Base-by-base conservation (phyloP, 2,888 invertebrate species). In the Drosophila limbata region DNA sequence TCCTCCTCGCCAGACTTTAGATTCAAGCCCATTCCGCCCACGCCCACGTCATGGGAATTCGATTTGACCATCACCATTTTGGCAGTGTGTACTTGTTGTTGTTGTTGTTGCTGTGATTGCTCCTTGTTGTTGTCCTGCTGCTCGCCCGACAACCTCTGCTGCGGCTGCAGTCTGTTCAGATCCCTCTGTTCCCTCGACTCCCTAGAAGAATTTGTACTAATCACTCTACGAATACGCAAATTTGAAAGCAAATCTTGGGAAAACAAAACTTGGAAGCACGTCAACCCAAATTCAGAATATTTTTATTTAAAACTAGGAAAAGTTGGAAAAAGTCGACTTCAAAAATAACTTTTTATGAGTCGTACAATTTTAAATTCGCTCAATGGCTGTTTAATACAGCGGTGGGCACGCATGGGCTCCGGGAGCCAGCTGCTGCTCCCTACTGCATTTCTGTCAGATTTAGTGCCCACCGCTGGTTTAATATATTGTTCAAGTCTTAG, bases 41-140 rank as follows among this genome's bases (percentile, higher is more conserved):
- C 84, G 40, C 84, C 84, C 55, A 84, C 78, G 35, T 84, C 84
- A 8, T 84, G 84, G 0, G 84, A 84, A 17, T 80, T 84, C 9
- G 84, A 84, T 21, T 84, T 82, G 19, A 87, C 76, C 79, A 82
- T 79, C 44, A 65, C 77, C 86, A 72, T 52, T 48, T 47, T 77
- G 62, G 74, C 62, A 57, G 64, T 56, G 39, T 59, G 45, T 21
- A 9, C 44, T 31, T 73, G 66, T n/a, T 61, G 69, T 21, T 37
- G 65, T 47, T 50, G 79, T 19, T 59, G 64, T 0, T 48, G 33
- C 17, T 64, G 81, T 42, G 4, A 19, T 59, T 47, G 69, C 1
- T 57, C 62, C 25, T 55, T 47, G 25, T 47, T 48, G 65, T 28
- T 13, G 42, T 57, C 55, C 37, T 55, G 61, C 21, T 50, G 73